Base-by-base conservation (phyloP, 2,113 vertebrate genomes). In the Aptenodytes forsteri region DNA sequence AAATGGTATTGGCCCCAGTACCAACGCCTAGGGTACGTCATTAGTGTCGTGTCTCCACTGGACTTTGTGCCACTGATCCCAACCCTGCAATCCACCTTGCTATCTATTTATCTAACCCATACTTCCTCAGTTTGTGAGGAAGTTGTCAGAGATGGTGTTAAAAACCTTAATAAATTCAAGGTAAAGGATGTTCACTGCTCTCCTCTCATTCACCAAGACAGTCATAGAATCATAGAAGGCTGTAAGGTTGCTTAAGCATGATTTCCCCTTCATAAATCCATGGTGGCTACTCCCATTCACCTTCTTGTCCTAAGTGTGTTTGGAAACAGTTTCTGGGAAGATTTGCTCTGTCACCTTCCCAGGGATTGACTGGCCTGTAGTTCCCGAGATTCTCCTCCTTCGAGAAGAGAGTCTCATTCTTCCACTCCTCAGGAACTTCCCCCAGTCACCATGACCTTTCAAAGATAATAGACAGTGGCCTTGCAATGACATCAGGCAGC, bases 21-120 rank as follows among this genome's bases (percentile, higher is more conserved):
- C 42, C 36, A 38, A 5, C 14, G 8, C 32, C 44, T 44, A 44
- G 22, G n/a, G 7, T 77, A 56, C 0, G 0, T 38, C 49, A 30
- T 47, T 44, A 44, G 36, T 26, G 55, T 50, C 47, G 34, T 89
- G 38, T 29, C 15, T 52, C 62, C 18, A 6, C 50, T 64, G 49
- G 46, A 47, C n/a, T 54, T 77, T 29, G 34, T 58, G 70, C 44
- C 21, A 21, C 34, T n/a, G 56, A 59, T 65, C 56, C 44, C 29
- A 82, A 10, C 34, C 29, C 50, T 72, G 71, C 30, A 26, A 4
- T 42, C 30, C 46, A 22, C 58, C 21, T 61, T 82, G 52, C 34
- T 52, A 11, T 19, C 42, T 30, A 5, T 62, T 64, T 50, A 15
- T 47, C 26, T 59, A 59, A 38, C 18, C 38, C 32, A 11, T 29